Evolutionary conservation across 2,888 invertebrate genomes (phyloP).

Genomic region (Craniophora ligustri): DNA sequence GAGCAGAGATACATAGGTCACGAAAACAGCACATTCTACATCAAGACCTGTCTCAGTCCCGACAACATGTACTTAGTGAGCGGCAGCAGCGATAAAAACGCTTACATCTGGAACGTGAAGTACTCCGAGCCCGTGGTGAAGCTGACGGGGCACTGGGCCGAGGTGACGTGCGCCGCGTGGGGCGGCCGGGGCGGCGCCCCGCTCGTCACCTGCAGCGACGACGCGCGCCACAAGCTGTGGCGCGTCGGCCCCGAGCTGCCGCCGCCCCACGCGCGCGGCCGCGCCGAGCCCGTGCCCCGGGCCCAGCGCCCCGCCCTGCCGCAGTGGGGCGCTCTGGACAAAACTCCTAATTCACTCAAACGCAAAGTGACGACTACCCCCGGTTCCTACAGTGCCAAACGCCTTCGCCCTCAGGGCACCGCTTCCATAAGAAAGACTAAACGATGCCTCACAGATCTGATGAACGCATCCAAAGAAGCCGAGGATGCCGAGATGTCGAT

Average conservation of each 20-base stretch:
- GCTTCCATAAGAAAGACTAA: conserved; percentile 66
- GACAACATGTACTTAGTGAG: conserved; percentile 94
- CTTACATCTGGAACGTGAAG: conserved; percentile 95
- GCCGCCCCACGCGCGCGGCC: conserved; percentile 72
- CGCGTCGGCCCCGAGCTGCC: conserved; percentile 88
- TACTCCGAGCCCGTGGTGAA: conserved; percentile 90
- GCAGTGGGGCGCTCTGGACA: conserved; percentile 74
- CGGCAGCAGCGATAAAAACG: conserved; percentile 96
- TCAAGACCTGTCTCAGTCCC: conserved; percentile 94
- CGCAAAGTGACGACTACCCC: conserved; percentile 65
- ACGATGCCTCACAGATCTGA: conserved; percentile 78
- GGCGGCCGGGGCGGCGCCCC: conserved; percentile 88
- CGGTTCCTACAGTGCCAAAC: conserved; percentile 57
- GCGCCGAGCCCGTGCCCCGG: conserved; percentile 62
- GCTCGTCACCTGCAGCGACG: conserved; percentile 95
- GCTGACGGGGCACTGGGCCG: conserved; percentile 93
- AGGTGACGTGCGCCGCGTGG: conserved; percentile 97
- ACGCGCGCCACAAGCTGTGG: conserved; percentile 94
- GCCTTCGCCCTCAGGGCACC: conserved; percentile 44
- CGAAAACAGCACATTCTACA: conserved; percentile 94
- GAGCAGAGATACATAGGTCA: conserved; percentile 91
- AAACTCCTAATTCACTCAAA: conserved; percentile 85
- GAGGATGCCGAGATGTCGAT: conserved; percentile 60
- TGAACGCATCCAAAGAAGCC: conserved; percentile 69
- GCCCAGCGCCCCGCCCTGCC: conserved; percentile 58